Conservation (phyloP, 64 coral and sea anemone genomes). For the Montipora efflorescens region DNA sequence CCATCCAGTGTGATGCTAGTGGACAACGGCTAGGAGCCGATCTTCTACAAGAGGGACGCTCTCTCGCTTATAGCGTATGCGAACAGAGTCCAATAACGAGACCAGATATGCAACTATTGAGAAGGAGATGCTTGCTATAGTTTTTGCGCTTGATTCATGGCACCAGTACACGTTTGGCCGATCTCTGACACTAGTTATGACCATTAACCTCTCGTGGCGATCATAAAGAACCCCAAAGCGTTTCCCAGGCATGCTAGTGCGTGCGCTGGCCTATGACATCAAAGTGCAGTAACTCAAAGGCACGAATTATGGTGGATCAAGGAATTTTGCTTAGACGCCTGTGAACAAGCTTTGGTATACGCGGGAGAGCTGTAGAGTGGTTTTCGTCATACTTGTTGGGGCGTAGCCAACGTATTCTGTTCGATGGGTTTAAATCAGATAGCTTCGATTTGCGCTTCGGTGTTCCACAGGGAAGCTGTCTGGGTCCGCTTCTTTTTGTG, state of each 20-base stretch:
- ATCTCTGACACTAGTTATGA: not conserved
- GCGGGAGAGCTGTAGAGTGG: too few relatives aligned
- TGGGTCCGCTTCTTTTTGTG: too few relatives aligned
- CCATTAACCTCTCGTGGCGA: not conserved
- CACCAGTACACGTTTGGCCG: slow-evolving; percentile 17
- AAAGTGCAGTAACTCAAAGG: not conserved
- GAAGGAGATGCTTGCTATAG: slow-evolving; percentile 1
- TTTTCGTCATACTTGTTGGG: too few relatives aligned
- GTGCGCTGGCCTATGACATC: not conserved
- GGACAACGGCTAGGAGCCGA: not conserved
- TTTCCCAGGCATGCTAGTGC: not conserved
- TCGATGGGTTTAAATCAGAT: too few relatives aligned
- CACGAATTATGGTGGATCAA: not conserved
- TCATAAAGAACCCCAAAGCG: too few relatives aligned
- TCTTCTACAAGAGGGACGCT: not conserved
- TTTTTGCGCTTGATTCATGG: not conserved
- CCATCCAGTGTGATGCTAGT: slow-evolving; percentile 14
- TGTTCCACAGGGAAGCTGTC: too few relatives aligned
- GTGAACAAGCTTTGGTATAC: too few relatives aligned
- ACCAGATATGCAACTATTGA: slow-evolving; percentile 18
- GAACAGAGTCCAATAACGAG: not conserved
- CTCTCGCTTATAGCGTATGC: not conserved
- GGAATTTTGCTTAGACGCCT: too few relatives aligned
- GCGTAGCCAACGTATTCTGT: too few relatives aligned
- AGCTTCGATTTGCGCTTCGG: too few relatives aligned